Conservation (phyloP, 2,113 vertebrate genomes). For the Phainopepla nitens region DNA sequence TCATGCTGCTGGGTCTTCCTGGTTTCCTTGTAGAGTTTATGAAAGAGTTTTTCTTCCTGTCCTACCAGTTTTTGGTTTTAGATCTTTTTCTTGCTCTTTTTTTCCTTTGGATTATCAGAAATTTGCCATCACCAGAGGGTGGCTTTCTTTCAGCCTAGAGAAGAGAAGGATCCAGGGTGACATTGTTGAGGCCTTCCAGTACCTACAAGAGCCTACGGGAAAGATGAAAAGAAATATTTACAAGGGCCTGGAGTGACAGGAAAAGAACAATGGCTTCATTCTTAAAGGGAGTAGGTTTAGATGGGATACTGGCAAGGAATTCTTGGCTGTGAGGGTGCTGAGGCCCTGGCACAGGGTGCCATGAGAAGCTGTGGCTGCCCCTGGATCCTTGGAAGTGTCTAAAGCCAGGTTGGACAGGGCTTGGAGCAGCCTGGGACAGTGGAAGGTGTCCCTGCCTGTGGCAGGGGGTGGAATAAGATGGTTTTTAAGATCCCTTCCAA, state of each 20-base stretch:
- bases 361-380: neutral
- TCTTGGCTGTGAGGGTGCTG: accelerated
- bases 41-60: neutral
- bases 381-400: neutral
- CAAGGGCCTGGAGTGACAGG: neutral
- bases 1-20: neutral
- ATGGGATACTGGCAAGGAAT: neutral
- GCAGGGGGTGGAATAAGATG: no score
- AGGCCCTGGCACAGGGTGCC: neutral
- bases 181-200: neutral
- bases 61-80: neutral
- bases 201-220: neutral
- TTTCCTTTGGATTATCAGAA: neutral
- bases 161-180: neutral
- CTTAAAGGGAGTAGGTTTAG: neutral
- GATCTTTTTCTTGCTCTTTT: neutral
- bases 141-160: neutral
- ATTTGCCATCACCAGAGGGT: neutral
- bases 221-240: neutral
- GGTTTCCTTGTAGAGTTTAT: neutral
- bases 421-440: accelerated
- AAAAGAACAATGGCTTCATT: neutral
- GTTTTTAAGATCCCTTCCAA: neutral
- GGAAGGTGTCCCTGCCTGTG: neutral
- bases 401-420: accelerated